These are phyloP conservation scores for Orthonyx spaldingii DNA, from an alignment of 2,113 vertebrate genomes.

Conservation along the genomic window DNA sequence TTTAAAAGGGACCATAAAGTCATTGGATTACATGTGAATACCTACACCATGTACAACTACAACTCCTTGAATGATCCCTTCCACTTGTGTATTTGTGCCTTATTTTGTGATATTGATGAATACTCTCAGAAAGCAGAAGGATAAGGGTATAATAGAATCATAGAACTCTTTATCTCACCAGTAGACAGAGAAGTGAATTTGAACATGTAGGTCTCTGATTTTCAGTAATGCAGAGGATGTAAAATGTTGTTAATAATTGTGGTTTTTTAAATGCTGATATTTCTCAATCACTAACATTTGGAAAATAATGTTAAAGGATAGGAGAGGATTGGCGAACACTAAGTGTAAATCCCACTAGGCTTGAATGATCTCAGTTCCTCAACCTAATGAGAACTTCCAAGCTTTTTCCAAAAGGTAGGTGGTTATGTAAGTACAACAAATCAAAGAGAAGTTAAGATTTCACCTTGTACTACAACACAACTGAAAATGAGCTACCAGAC, in stretches of 20 bases:
- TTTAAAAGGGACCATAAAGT: not conserved
- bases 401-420: not conserved
- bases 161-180: not conserved
- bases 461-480: not conserved
- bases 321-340: not conserved
- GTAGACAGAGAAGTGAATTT: not conserved
- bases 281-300: not conserved
- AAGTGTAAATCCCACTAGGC: not conserved
- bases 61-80: not conserved
- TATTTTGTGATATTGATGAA: not conserved
- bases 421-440: not conserved
- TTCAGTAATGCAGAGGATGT: not conserved
- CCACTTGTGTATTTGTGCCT: not conserved
- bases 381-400: not conserved
- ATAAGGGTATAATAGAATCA: not conserved
- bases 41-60: fast-evolving
- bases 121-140: not conserved
- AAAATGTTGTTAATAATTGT: not conserved
- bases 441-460: not conserved
- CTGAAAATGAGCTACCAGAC: conserved; percentile 41
- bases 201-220: not conserved
- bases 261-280: not conserved
- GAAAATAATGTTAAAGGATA: not conserved
- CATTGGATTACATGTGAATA: not conserved
- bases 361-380: not conserved